Percentiles rank a stretch among this genome's conserved stretches.
phyloP scores from a whole-genome alignment of 2,797 vertebrate species.

The Labroides dimidiatus region DNA sequence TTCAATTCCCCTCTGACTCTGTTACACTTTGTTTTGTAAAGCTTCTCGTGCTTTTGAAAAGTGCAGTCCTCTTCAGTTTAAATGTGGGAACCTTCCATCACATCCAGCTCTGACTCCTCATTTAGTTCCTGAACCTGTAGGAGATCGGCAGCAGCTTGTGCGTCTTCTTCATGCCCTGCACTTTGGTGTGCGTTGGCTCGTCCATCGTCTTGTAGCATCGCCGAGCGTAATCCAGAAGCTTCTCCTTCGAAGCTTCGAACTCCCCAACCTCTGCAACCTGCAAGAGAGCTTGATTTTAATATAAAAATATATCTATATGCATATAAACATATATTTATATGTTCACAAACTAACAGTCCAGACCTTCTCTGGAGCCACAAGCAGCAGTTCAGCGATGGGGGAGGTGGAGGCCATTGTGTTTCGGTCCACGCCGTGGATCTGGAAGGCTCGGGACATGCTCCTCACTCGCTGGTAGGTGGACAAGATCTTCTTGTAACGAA shows the following conservation, averaged over 20 bases:
- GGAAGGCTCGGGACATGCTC: slow-evolving; percentile 93
- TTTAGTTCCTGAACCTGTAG: slow-evolving; percentile 91
- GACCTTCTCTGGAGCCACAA: slow-evolving; percentile 90
- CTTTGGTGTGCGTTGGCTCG: slow-evolving; percentile 87
- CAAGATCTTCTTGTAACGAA: slow-evolving; percentile 93
- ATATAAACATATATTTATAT: no score
- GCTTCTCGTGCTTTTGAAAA: neutral
- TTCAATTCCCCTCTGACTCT: neutral
- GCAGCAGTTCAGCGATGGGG: slow-evolving; percentile 91
- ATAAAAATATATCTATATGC: no score
- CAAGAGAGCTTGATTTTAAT: neutral
- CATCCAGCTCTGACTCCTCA: no score
- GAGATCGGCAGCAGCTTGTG: slow-evolving; percentile 92
- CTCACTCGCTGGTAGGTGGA: slow-evolving; percentile 91
- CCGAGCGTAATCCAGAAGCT: slow-evolving; percentile 91
- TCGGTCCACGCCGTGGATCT: slow-evolving; percentile 91
- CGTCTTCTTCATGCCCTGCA: slow-evolving; percentile 90
- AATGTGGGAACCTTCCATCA: neutral
- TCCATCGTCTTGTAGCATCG: slow-evolving; percentile 92
- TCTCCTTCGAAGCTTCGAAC: slow-evolving; percentile 92
- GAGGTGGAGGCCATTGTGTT: slow-evolving; percentile 94
- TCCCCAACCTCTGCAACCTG: slow-evolving; percentile 88
- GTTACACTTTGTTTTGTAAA: neutral
- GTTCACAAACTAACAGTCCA: neutral
- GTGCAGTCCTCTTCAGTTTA: neutral